Evolutionary conservation across 2,113 vertebrate species (phyloP).

Genomic region (Corydoras sp.): DNA sequence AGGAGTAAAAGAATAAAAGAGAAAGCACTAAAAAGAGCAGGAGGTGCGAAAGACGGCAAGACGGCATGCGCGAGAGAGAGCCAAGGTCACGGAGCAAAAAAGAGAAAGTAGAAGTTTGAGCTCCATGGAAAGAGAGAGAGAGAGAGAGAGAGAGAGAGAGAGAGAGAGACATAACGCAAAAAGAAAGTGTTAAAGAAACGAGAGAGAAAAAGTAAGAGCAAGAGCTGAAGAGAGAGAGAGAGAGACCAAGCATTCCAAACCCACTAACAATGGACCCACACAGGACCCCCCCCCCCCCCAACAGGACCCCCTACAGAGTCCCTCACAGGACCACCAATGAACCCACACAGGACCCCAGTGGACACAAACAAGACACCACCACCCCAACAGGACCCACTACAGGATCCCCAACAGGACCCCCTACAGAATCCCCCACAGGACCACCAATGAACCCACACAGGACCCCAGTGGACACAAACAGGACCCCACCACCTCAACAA

Average conservation of each 20-base stretch:
- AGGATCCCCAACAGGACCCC: too few species aligned
- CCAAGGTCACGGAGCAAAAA: neutral
- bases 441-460: too few species aligned
- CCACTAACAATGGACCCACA: neutral
- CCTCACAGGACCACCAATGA: too few species aligned
- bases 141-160: neutral
- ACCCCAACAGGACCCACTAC: too few species aligned
- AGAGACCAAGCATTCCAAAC: neutral
- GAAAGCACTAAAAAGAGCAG: neutral
- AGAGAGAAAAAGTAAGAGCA: conserved; percentile 3
- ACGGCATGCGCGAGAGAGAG: neutral
- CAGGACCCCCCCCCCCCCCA: neutral
- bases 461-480: too few species aligned
- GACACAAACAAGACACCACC: too few species aligned
- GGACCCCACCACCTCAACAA: too few species aligned
- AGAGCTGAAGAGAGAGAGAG: neutral
- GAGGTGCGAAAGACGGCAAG: conserved; percentile 6
- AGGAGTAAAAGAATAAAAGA: too few species aligned
- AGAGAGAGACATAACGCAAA: neutral
- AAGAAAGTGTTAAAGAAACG: too few species aligned
- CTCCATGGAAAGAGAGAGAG: neutral
- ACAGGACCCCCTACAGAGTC: too few species aligned
- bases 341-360: too few species aligned
- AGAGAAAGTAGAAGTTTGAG: neutral
- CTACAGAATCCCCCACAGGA: too few species aligned